phyloP scores from a whole-genome alignment of 2,888 invertebrate genomes.

The Saturnia japonica region DNA sequence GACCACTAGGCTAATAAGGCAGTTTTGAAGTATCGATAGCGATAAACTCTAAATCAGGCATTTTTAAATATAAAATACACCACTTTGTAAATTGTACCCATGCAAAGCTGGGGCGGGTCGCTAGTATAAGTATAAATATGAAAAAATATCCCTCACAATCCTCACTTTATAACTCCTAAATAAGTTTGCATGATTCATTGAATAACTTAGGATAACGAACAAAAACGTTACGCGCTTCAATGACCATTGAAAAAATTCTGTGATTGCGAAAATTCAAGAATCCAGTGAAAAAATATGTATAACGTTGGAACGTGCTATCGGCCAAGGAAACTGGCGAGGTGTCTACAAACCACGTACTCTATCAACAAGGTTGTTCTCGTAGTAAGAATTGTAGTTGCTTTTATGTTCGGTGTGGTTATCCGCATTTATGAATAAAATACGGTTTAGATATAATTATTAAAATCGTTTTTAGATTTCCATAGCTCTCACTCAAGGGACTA shows the following conservation, averaged over 20 bases:
- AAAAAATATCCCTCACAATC: background rate
- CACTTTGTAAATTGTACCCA: no score
- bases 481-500: background rate
- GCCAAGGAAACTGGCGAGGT: constrained; percentile 50
- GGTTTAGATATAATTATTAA: background rate
- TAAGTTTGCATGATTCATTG: background rate
- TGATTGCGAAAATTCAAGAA: constrained; percentile 41
- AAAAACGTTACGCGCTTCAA: constrained; percentile 40
- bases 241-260: constrained; percentile 34
- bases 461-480: background rate
- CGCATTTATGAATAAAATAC: background rate
- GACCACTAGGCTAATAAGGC: no score
- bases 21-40: no score
- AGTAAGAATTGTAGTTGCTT: constrained; percentile 18
- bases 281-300: constrained; percentile 41
- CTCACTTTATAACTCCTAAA: background rate
- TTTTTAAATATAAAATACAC: no score
- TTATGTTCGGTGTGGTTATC: background rate
- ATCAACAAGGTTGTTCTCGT: constrained; percentile 42
- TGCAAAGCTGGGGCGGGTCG: no score
- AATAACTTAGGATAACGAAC: constrained; percentile 18
- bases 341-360: constrained; percentile 41
- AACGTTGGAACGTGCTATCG: constrained; percentile 41
- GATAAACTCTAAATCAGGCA: no score
- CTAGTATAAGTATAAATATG: background rate